Conservation (phyloP, 2,888 invertebrate species). For the Apeira syringaria region DNA sequence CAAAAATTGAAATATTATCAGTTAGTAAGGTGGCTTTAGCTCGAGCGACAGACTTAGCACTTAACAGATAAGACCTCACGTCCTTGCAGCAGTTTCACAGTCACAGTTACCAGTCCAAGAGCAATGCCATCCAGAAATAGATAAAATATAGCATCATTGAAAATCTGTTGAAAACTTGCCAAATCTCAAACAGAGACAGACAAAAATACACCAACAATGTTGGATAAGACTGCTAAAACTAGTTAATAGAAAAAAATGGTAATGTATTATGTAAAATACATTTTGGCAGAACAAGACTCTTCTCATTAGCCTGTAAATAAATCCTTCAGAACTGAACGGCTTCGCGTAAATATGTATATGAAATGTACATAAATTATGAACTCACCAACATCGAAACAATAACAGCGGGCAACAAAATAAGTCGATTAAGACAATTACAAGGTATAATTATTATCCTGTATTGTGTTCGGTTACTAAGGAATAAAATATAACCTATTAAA, state of each 20-base stretch:
- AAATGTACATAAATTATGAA: conserved; percentile 25
- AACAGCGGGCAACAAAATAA: conserved; percentile 7
- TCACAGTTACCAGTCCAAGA: conserved; percentile 49
- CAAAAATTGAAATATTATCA: conserved; percentile 17
- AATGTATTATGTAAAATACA: conserved; percentile 42
- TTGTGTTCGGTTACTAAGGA: too few species aligned
- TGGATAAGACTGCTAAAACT: conserved; percentile 35
- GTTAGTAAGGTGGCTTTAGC: conserved; percentile 11
- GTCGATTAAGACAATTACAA: not conserved
- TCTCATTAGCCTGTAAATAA: conserved; percentile 17
- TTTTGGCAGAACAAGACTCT: conserved; percentile 30
- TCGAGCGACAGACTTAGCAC: conserved; percentile 11
- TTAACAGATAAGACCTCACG: conserved; percentile 15
- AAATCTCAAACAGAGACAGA: conserved; percentile 53
- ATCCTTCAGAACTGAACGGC: conserved; percentile 17
- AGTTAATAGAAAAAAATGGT: conserved; percentile 43
- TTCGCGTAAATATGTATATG: conserved; percentile 17
- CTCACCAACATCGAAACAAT: conserved; percentile 15
- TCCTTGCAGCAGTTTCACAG: conserved; percentile 25
- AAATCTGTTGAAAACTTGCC: conserved; percentile 65
- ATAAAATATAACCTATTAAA: not conserved
- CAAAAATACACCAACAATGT: conserved; percentile 62
- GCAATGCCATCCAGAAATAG: conserved; percentile 77
- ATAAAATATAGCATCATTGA: conserved; percentile 51
- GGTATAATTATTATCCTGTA: too few species aligned